A percentile compares a stretch with the other conserved stretches of the same genome.
Evolutionary conservation across 2,888 invertebrate species (phyloP).

Genomic region (Leucophenga montana): DNA sequence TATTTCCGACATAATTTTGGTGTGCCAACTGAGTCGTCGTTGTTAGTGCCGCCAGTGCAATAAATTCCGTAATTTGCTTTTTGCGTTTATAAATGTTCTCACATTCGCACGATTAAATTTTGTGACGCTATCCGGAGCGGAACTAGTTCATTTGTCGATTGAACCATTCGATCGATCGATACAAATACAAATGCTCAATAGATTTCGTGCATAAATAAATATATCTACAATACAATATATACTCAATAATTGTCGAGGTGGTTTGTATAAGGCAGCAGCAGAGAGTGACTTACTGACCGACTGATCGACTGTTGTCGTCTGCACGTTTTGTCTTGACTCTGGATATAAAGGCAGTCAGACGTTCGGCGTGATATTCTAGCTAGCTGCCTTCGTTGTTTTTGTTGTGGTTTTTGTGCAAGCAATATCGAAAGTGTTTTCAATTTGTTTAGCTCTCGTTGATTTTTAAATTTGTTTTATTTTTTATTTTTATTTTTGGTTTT

Average conservation of each 20-base stretch:
- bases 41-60: constrained; percentile 27
- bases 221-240: too few relatives aligned
- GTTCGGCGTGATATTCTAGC: not conserved
- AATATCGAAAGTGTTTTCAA: not conserved
- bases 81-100: constrained; percentile 26
- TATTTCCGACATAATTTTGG: constrained; percentile 47
- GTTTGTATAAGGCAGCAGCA: too few relatives aligned
- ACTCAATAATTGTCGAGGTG: too few relatives aligned
- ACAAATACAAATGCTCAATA: constrained; percentile 28
- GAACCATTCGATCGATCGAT: not conserved
- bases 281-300: not conserved
- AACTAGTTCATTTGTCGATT: not conserved
- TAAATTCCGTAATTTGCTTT: constrained; percentile 26
- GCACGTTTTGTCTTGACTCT: not conserved
- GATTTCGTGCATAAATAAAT: constrained; percentile 13
- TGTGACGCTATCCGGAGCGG: constrained; percentile 22
- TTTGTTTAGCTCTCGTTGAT: constrained; percentile 1
- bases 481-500: too few relatives aligned
- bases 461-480: not conserved
- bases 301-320: constrained; percentile 1
- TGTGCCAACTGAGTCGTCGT: constrained; percentile 26
- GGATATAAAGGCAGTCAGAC: not conserved
- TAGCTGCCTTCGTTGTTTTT: too few relatives aligned
- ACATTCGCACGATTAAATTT: constrained; percentile 22
- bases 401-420: not conserved